Percentiles rank a stretch among this genome's conserved stretches.
Conservation (phyloP, 2,888 invertebrate genomes). For the Cylloceria caligata region DNA sequence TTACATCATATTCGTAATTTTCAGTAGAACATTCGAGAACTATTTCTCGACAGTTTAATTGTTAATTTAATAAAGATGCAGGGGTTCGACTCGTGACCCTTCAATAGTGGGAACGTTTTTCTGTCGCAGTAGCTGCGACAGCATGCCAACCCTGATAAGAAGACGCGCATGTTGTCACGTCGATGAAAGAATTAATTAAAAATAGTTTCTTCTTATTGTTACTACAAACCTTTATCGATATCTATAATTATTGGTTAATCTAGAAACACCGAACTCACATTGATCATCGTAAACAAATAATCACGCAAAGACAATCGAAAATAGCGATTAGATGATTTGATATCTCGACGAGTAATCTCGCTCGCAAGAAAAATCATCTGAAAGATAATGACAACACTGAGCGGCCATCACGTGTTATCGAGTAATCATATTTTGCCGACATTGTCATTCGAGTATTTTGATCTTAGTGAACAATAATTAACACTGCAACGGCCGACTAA, state of each 20-base stretch:
- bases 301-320: not conserved
- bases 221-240: not conserved
- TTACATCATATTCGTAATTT: slow-evolving; percentile 4
- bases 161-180: slow-evolving; percentile 17
- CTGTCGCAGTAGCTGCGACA: slow-evolving; percentile 21
- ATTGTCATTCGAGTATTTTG: not conserved
- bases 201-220: slow-evolving; percentile 8
- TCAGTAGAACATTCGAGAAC: not conserved
- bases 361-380: slow-evolving; percentile 12
- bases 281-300: not conserved
- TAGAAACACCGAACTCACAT: slow-evolving; percentile 16
- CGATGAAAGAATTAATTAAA: slow-evolving; percentile 24
- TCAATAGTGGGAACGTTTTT: not conserved
- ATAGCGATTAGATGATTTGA: not conserved
- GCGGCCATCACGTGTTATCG: slow-evolving; percentile 39
- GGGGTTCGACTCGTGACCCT: not conserved
- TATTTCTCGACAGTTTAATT: not conserved
- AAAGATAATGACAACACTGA: slow-evolving; percentile 38
- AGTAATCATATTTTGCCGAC: not conserved
- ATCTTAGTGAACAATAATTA: not conserved
- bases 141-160: slow-evolving; percentile 40
- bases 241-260: slow-evolving; percentile 35
- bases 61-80: not conserved
- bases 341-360: not conserved
- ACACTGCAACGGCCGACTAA: not conserved